Percentiles rank a stretch among this genome's conserved stretches.
phyloP scores from a whole-genome alignment of 1,140 invertebrate genomes.

The Dendroctonus ponderosae region DNA sequence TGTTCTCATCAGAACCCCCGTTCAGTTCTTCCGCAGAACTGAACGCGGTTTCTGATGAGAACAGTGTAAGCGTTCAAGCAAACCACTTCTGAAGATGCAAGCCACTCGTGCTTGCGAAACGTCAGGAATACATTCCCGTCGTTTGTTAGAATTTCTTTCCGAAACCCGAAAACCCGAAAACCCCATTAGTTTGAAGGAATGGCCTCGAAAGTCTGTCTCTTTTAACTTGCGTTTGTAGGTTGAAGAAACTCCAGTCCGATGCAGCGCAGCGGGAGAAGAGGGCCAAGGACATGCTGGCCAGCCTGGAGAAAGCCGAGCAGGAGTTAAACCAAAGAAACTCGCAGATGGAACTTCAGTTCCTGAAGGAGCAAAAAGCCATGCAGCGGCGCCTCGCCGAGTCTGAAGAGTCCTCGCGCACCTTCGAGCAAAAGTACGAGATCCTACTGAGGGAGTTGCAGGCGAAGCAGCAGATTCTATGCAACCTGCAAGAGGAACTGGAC shows the following conservation, averaged over 20 bases:
- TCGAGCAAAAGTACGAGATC: slow-evolving; percentile 60
- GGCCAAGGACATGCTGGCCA: slow-evolving; percentile 63
- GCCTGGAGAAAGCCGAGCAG: slow-evolving; percentile 69
- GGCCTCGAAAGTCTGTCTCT: too few species aligned
- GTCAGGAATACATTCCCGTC: too few species aligned
- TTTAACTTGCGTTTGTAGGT: slow-evolving; percentile 45
- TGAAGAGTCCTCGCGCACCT: slow-evolving; percentile 51
- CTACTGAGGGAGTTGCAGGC: slow-evolving; percentile 62
- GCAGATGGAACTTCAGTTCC: slow-evolving; percentile 67
- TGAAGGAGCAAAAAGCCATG: slow-evolving; percentile 61
- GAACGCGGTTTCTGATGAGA: too few species aligned
- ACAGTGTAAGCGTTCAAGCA: too few species aligned
- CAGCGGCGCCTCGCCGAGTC: slow-evolving; percentile 49
- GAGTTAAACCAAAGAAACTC: slow-evolving; percentile 66
- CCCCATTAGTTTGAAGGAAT: too few species aligned
- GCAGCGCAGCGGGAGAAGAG: slow-evolving; percentile 64
- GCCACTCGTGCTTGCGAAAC: too few species aligned
- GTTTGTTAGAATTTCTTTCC: too few species aligned
- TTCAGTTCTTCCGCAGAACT: too few species aligned
- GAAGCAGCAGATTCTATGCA: slow-evolving; percentile 58
- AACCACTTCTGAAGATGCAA: too few species aligned
- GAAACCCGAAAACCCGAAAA: too few species aligned
- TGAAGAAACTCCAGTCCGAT: slow-evolving; percentile 67
- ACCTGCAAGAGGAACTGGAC: slow-evolving; percentile 61
- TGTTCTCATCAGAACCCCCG: too few species aligned